These are phyloP conservation scores for Nothobranchius furzeri DNA, from an alignment of 2,113 vertebrate species.

Conservation along the genomic window DNA sequence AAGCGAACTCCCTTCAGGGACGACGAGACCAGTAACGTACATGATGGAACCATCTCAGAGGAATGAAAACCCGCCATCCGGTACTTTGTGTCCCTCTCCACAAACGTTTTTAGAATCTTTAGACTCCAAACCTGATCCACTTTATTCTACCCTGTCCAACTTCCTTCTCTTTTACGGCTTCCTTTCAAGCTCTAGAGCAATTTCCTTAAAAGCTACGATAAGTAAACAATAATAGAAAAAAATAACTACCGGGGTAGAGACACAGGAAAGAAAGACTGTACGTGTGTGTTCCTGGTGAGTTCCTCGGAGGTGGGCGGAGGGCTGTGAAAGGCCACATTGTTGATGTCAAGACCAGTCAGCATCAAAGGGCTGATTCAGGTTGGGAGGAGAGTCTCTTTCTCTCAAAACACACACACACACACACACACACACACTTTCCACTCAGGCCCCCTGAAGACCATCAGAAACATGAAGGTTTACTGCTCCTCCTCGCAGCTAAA, in stretches of 20 bases:
- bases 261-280: constrained; percentile 26
- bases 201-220: constrained; percentile 73
- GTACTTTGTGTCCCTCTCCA: constrained; percentile 21
- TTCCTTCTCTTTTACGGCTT: constrained; percentile 16
- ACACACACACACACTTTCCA: constrained; percentile 34
- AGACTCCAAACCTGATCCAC: constrained; percentile 7
- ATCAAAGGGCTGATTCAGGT: constrained; percentile 80
- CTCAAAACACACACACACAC: constrained; percentile 14
- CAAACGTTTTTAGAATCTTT: no score
- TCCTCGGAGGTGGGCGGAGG: constrained; percentile 71
- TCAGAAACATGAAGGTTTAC: constrained; percentile 59
- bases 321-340: constrained; percentile 85
- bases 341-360: constrained; percentile 72
- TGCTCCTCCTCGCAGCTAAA: constrained; percentile 55
- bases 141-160: constrained; percentile 16
- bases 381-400: constrained; percentile 48
- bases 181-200: constrained; percentile 14
- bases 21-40: constrained; percentile 19
- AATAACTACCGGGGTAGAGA: constrained; percentile 13
- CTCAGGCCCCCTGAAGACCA: constrained; percentile 43
- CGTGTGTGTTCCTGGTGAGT: constrained; percentile 55
- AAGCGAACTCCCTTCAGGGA: constrained; percentile 33
- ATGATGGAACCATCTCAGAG: constrained; percentile 19
- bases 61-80: constrained; percentile 1
- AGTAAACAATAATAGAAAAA: constrained; percentile 78